These are phyloP conservation scores for Leptopilina myrica DNA, from an alignment of 2,888 invertebrate genomes.

Conservation along the genomic window DNA sequence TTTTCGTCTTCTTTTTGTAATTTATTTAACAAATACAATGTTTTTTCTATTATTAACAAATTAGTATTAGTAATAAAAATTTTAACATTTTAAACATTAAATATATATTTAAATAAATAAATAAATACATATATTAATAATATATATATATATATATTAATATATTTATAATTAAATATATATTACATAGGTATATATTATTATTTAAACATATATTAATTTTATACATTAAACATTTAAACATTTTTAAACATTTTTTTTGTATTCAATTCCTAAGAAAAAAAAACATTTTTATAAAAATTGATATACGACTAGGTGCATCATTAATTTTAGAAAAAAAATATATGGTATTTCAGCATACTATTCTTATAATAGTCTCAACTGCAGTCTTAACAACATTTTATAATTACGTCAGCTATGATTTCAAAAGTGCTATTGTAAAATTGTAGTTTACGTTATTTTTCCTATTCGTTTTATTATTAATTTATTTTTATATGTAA, in stretches of 20 bases:
- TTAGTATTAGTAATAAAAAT: not conserved
- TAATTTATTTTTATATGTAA: too few species aligned
- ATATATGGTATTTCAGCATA: constrained; percentile 4
- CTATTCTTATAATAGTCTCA: constrained; percentile 21
- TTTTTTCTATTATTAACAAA: too few species aligned
- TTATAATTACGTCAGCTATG: not conserved
- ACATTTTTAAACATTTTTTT: not conserved
- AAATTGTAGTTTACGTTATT: too few species aligned
- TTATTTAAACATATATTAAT: too few species aligned
- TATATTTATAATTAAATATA: too few species aligned
- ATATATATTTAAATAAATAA: too few species aligned
- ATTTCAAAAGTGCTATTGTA: not conserved
- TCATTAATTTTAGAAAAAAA: not conserved
- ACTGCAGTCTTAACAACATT: constrained; percentile 18
- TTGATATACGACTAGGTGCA: not conserved
- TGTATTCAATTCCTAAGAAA: not conserved
- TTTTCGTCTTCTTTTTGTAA: too few species aligned
- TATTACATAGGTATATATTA: too few species aligned
- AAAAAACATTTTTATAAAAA: not conserved
- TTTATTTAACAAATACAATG: not conserved
- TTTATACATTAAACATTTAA: too few species aligned
- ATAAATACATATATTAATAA: too few species aligned
- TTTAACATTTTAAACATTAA: too few species aligned
- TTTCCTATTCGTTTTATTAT: not conserved
- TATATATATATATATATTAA: too few species aligned